Evolutionary conservation across 2,888 invertebrate genomes (phyloP).

Genomic region (Drosophila mayaguana): DNA sequence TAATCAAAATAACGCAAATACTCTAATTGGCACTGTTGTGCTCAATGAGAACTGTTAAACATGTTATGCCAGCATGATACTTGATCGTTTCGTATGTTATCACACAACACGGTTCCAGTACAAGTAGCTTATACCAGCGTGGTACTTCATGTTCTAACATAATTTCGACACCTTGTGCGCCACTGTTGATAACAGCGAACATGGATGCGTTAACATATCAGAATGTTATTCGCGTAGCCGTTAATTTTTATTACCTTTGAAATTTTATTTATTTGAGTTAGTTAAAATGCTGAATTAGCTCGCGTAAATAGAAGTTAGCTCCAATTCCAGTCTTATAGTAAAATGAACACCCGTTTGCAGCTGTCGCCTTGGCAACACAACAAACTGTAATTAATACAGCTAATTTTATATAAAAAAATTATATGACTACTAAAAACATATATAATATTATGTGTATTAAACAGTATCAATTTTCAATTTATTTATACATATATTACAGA

Average conservation of each 20-base stretch:
- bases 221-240: neutral
- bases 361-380: too few relatives aligned
- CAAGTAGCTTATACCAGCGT: neutral
- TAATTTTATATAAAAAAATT: too few relatives aligned
- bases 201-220: neutral
- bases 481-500: neutral
- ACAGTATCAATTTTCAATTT: neutral
- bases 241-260: neutral
- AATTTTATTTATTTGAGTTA: neutral
- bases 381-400: too few relatives aligned
- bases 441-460: neutral
- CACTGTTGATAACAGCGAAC: neutral
- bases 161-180: neutral
- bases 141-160: neutral
- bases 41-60: constrained; percentile 19
- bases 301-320: too few relatives aligned
- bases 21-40: constrained; percentile 51
- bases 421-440: too few relatives aligned
- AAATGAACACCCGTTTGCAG: too few relatives aligned
- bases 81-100: neutral
- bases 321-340: too few relatives aligned
- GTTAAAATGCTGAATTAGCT: too few relatives aligned
- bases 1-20: constrained; percentile 48
- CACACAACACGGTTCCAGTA: neutral
- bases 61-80: constrained; percentile 6